These are phyloP conservation scores for Parelbella ahira DNA, from an alignment of 2,888 invertebrate genomes.

Conservation along the genomic window DNA sequence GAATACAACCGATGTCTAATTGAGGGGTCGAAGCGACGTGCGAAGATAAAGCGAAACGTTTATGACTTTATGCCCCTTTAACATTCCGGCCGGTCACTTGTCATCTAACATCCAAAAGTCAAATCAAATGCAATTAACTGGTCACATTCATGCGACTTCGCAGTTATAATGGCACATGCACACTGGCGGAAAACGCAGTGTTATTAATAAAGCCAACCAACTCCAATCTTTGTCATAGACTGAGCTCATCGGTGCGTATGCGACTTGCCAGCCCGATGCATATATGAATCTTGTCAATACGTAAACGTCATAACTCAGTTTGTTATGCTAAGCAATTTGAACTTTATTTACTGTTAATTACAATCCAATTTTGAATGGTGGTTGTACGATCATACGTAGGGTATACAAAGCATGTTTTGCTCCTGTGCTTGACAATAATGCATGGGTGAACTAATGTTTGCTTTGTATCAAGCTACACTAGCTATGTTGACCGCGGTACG, in stretches of 20 bases:
- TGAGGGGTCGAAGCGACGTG: no score
- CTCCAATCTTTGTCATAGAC: slow-evolving; percentile 73
- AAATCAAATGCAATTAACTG: slow-evolving; percentile 24
- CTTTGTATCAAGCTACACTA: slow-evolving; percentile 74
- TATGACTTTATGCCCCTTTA: no score
- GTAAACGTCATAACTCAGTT: slow-evolving; percentile 23
- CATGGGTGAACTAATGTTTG: slow-evolving; percentile 78
- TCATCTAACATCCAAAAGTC: slow-evolving; percentile 22
- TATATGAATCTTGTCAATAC: slow-evolving; percentile 41
- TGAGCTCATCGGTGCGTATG: slow-evolving; percentile 65
- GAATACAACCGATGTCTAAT: no score
- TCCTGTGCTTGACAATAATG: slow-evolving; percentile 78
- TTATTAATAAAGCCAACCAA: slow-evolving; percentile 70
- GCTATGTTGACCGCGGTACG: slow-evolving; percentile 66
- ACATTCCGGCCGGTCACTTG: no score
- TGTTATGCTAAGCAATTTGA: slow-evolving; percentile 26
- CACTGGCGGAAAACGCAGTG: slow-evolving; percentile 57
- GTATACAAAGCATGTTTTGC: slow-evolving; percentile 38
- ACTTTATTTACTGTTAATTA: no score
- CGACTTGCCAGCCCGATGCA: slow-evolving; percentile 67
- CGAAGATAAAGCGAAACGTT: no score
- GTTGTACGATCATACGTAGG: no score
- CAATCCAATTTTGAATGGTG: no score
- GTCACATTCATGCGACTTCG: slow-evolving; percentile 20
- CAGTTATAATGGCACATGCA: slow-evolving; percentile 22